Conservation (phyloP, 37 sponge, comb jelly and placozoan genomes). For the Eunapius fragilis region DNA sequence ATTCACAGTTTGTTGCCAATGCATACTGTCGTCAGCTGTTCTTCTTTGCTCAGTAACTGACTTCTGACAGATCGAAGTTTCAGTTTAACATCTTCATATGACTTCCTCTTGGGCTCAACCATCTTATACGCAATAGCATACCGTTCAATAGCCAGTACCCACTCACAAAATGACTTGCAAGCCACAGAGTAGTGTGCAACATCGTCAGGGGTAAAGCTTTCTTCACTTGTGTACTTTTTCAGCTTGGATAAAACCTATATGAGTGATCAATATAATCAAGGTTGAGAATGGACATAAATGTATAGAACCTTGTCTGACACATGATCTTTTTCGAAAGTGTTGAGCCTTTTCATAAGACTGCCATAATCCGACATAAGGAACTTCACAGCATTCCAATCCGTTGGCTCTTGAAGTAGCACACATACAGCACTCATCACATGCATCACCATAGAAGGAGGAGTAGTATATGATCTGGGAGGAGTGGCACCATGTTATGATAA, state of each 20-base stretch:
- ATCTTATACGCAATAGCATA: slow-evolving; percentile 58
- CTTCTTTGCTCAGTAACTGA: slow-evolving; percentile 19
- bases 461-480: slow-evolving; percentile 45
- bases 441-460: slow-evolving; percentile 78
- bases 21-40: slow-evolving; percentile 25
- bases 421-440: slow-evolving; percentile 84
- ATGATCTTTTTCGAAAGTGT: slow-evolving; percentile 50
- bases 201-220: slow-evolving; percentile 64
- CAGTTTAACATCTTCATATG: background rate
- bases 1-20: background rate
- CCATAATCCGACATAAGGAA: slow-evolving; percentile 55
- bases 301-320: slow-evolving; percentile 58
- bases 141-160: slow-evolving; percentile 81
- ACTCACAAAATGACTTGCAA: slow-evolving; percentile 81
- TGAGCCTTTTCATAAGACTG: slow-evolving; percentile 49
- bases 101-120: slow-evolving; percentile 19
- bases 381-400: slow-evolving; percentile 73
- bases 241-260: slow-evolving; percentile 51
- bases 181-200: slow-evolving; percentile 72
- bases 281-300: too few species aligned
- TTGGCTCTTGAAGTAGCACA: slow-evolving; percentile 66
- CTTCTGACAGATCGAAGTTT: slow-evolving; percentile 10
- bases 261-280: background rate
- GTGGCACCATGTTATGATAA: background rate
- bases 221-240: slow-evolving; percentile 49